Percentiles rank a stretch among this genome's conserved stretches.
Evolutionary conservation across 2,797 vertebrate species (phyloP).

Genomic region (Gouania willdenowi): DNA sequence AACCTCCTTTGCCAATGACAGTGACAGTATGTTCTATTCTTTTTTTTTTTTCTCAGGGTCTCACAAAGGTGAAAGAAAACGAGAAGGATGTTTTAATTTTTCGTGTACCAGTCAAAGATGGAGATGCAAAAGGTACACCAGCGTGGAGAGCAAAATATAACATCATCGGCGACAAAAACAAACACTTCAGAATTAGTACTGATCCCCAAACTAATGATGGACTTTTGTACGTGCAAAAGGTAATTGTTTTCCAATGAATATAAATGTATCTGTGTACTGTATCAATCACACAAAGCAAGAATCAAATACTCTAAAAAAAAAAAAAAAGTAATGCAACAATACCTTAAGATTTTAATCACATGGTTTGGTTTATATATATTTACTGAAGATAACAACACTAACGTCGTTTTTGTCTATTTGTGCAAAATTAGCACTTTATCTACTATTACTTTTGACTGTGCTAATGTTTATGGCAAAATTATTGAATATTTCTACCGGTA

Average conservation of each 20-base stretch:
- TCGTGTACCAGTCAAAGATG: slow-evolving; percentile 56
- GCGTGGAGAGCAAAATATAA: slow-evolving; percentile 66
- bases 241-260: slow-evolving; percentile 65
- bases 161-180: slow-evolving; percentile 50
- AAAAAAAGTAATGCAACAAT: too few relatives aligned
- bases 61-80: slow-evolving; percentile 56
- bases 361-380: too few relatives aligned
- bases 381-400: too few relatives aligned
- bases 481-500: too few relatives aligned
- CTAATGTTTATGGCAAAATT: too few relatives aligned
- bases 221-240: slow-evolving; percentile 68
- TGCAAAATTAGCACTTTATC: too few relatives aligned
- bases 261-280: too few relatives aligned
- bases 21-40: background rate
- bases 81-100: slow-evolving; percentile 41
- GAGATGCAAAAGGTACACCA: slow-evolving; percentile 41
- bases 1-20: background rate
- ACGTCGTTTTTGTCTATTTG: too few relatives aligned
- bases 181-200: slow-evolving; percentile 59
- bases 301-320: too few relatives aligned
- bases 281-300: too few relatives aligned
- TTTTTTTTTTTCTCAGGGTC: slow-evolving; percentile 22
- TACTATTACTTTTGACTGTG: too few relatives aligned
- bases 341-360: too few relatives aligned
- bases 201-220: slow-evolving; percentile 72